Conservation (phyloP, 2,113 vertebrate species). For the Labeo rohita region DNA sequence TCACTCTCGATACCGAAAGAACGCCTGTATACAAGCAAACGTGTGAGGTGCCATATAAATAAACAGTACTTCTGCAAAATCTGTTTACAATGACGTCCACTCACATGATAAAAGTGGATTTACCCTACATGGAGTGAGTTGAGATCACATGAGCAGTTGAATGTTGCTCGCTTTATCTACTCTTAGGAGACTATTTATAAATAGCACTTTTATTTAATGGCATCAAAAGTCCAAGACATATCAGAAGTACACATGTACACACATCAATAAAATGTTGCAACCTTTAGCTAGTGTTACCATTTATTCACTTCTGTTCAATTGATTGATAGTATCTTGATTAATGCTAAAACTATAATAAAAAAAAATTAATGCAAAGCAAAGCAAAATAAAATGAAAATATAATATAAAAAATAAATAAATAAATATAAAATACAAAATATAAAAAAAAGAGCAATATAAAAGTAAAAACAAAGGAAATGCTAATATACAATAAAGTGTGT, state of each 20-base stretch:
- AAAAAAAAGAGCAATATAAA: neutral
- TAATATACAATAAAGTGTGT: neutral
- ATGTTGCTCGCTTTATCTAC: neutral
- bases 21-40: neutral
- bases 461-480: too few species aligned
- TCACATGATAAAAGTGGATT: neutral
- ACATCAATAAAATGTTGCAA: neutral
- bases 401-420: neutral
- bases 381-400: neutral
- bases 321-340: neutral
- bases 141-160: neutral
- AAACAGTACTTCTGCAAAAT: neutral
- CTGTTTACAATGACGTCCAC: neutral
- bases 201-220: neutral
- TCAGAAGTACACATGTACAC: too few species aligned
- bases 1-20: neutral
- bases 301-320: neutral
- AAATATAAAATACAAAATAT: neutral
- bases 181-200: neutral
- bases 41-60: neutral
- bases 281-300: neutral
- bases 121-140: neutral
- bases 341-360: neutral
- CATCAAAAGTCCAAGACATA: neutral
- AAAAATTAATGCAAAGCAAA: neutral